These are phyloP conservation scores for Sinhomidia bicolor DNA, from an alignment of 2,888 invertebrate species.

Conservation along the genomic window DNA sequence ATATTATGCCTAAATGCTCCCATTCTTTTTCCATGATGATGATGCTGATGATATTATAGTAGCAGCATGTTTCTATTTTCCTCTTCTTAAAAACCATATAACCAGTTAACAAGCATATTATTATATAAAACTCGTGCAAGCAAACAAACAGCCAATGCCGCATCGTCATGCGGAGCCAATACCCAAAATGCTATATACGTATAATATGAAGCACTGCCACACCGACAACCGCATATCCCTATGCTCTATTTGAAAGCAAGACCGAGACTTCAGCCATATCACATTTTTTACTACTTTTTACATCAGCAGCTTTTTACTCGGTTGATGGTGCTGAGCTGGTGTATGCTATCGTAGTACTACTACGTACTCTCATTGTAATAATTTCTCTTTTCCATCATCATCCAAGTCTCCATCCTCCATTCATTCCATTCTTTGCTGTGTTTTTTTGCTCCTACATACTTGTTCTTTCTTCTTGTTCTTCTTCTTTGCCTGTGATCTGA, in stretches of 20 bases:
- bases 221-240: not conserved
- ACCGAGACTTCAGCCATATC: conserved; percentile 19
- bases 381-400: not conserved
- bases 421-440: conserved; percentile 54
- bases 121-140: no score
- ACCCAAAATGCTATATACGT: not conserved
- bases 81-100: not conserved
- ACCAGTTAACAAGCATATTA: not conserved
- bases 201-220: not conserved
- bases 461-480: not conserved
- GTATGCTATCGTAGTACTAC: not conserved
- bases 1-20: conserved; percentile 34
- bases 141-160: not conserved
- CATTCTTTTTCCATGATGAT: conserved; percentile 7
- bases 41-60: not conserved
- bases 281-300: not conserved
- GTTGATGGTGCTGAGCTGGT: no score
- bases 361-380: not conserved
- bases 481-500: conserved; percentile 9
- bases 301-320: not conserved
- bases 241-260: no score
- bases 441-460: not conserved
- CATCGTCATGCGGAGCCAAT: conserved; percentile 18
- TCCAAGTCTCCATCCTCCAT: conserved; percentile 33
- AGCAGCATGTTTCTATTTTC: not conserved